A percentile compares a stretch with the other conserved stretches of the same genome.
phyloP scores from a whole-genome alignment of 2,888 invertebrate genomes.

The Campaea margaritaria region DNA sequence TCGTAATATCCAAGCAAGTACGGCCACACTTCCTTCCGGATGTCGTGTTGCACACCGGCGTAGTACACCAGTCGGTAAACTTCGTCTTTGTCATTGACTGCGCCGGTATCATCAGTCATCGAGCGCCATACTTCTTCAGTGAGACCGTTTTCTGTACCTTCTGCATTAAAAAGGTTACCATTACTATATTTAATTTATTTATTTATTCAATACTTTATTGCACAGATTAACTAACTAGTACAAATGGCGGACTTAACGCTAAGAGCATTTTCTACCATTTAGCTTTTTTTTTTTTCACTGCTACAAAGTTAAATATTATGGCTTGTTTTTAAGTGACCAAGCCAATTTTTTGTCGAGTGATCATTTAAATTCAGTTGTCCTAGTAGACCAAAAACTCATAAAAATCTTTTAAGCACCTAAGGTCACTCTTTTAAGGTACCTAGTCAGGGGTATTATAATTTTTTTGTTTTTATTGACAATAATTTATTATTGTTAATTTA shows the following conservation, averaged over 20 bases:
- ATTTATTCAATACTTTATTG: too few relatives aligned
- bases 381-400: neutral
- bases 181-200: neutral
- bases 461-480: too few relatives aligned
- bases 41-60: slow-evolving; percentile 93
- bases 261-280: too few relatives aligned
- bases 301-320: too few relatives aligned
- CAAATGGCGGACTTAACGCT: too few relatives aligned
- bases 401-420: too few relatives aligned
- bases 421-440: too few relatives aligned
- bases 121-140: slow-evolving; percentile 91
- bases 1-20: slow-evolving; percentile 94
- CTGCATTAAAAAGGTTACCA: slow-evolving; percentile 55
- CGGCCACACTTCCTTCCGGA: slow-evolving; percentile 94
- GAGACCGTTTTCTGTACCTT: slow-evolving; percentile 88
- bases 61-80: slow-evolving; percentile 94
- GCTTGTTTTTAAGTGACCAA: too few relatives aligned
- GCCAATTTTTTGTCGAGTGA: too few relatives aligned
- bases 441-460: too few relatives aligned
- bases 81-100: slow-evolving; percentile 87
- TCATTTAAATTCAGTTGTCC: too few relatives aligned
- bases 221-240: neutral
- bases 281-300: too few relatives aligned
- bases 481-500: neutral
- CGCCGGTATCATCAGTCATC: slow-evolving; percentile 86